A percentile compares a stretch with the other conserved stretches of the same genome.
Conservation (phyloP, 2,797 vertebrate genomes). For the Hipposideros larvatus region DNA sequence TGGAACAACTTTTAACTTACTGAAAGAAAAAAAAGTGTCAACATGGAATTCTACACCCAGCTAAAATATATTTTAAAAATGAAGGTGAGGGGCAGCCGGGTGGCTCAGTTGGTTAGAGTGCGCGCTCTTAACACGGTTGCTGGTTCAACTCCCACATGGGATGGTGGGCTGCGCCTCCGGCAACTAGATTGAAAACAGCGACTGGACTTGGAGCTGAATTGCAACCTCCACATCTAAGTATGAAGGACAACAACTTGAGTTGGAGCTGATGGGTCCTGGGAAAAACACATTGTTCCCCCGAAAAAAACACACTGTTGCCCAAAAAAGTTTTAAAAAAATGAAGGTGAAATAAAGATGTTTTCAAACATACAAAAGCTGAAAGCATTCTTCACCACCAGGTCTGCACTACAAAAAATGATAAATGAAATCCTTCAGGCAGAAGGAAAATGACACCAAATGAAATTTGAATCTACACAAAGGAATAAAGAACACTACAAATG, state of each 20-base stretch:
- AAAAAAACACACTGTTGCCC: no score
- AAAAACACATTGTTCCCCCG: no score
- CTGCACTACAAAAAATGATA: slow-evolving; percentile 1
- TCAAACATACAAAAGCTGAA: slow-evolving; percentile 47
- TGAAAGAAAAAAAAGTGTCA: slow-evolving; percentile 33
- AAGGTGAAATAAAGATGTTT: slow-evolving; percentile 7
- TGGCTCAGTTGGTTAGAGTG: no score
- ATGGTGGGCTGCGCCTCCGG: no score
- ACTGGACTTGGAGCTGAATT: no score
- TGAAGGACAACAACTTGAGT: no score
- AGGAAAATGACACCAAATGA: slow-evolving; percentile 3
- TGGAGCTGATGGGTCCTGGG: no score
- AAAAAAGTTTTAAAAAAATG: no score
- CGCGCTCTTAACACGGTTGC: no score
- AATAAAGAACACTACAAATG: neutral
- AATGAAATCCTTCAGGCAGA: slow-evolving; percentile 38
- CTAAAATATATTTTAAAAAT: slow-evolving; percentile 51
- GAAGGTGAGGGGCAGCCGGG: neutral
- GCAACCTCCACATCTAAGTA: no score
- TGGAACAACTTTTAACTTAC: slow-evolving; percentile 10
- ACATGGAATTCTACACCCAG: slow-evolving; percentile 18
- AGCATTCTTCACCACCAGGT: neutral
- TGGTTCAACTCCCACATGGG: no score
- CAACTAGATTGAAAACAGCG: no score
- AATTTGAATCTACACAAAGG: neutral